Conservation (phyloP, 2,888 invertebrate genomes). For the Cheilosia vernalis region DNA sequence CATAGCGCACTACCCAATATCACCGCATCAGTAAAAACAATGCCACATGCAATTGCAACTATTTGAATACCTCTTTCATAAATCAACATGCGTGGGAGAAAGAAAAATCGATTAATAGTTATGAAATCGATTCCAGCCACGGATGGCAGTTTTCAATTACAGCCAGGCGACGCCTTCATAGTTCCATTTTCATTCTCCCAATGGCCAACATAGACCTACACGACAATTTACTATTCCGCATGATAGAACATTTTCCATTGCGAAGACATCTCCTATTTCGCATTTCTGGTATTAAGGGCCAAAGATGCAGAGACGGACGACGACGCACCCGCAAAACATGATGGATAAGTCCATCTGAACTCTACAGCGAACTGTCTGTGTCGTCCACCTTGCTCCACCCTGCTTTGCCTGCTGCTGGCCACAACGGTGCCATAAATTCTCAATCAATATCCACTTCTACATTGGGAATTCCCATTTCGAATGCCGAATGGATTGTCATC, state of each 20-base stretch:
- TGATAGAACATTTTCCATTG: slow-evolving; percentile 50
- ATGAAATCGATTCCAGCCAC: slow-evolving; percentile 58
- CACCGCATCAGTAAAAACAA: not conserved
- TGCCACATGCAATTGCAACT: not conserved
- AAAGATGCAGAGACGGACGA: not conserved
- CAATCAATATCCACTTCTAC: slow-evolving; percentile 72
- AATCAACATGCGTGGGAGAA: slow-evolving; percentile 64
- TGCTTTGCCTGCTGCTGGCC: slow-evolving; percentile 54
- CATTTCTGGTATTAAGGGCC: slow-evolving; percentile 6
- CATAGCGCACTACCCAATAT: not conserved
- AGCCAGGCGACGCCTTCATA: slow-evolving; percentile 55
- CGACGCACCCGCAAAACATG: slow-evolving; percentile 53
- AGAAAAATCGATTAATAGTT: slow-evolving; percentile 63
- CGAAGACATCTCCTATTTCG: slow-evolving; percentile 59
- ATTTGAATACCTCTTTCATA: slow-evolving; percentile 10
- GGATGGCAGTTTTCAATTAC: slow-evolving; percentile 59
- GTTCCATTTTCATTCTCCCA: slow-evolving; percentile 7
- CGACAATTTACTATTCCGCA: slow-evolving; percentile 50
- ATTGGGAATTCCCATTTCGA: slow-evolving; percentile 75
- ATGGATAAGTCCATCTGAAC: slow-evolving; percentile 73
- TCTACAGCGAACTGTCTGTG: slow-evolving; percentile 56
- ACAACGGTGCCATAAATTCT: slow-evolving; percentile 72
- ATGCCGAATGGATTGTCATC: slow-evolving; percentile 73
- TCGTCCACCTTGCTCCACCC: slow-evolving; percentile 60
- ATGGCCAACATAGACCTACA: slow-evolving; percentile 30